Percentiles rank a stretch among this genome's conserved stretches.
Conservation (phyloP, 1,140 invertebrate genomes). For the Drosophila micromelanica region DNA sequence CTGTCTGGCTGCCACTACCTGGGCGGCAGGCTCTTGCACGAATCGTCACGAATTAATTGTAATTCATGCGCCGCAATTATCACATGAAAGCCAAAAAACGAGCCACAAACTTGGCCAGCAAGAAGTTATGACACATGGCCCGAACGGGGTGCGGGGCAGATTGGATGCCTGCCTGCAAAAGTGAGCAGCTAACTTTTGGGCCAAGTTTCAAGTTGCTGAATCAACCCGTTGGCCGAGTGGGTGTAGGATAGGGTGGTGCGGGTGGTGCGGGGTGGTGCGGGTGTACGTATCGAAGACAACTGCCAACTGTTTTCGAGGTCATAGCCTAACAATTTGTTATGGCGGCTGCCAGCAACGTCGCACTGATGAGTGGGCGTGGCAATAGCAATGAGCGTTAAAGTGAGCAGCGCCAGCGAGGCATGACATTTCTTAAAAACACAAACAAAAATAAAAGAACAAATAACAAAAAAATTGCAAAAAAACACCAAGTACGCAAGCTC, state of each 20-base stretch:
- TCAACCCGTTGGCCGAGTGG: slow-evolving; percentile 10
- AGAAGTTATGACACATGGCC: slow-evolving; percentile 27
- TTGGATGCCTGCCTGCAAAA: slow-evolving; percentile 4
- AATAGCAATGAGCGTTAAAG: slow-evolving; percentile 78
- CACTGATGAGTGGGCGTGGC: slow-evolving; percentile 77
- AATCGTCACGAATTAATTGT: slow-evolving; percentile 80
- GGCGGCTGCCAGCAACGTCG: slow-evolving; percentile 29
- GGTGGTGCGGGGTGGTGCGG: too few relatives aligned
- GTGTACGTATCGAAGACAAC: slow-evolving; percentile 68
- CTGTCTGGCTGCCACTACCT: slow-evolving; percentile 26
- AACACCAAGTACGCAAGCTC: background rate
- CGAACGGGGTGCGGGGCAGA: too few relatives aligned
- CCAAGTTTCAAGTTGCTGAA: slow-evolving; percentile 49
- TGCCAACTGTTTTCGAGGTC: slow-evolving; percentile 80
- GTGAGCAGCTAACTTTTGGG: slow-evolving; percentile 12
- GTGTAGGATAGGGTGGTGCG: too few relatives aligned
- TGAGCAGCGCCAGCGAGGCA: slow-evolving; percentile 76
- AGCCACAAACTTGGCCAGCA: slow-evolving; percentile 29
- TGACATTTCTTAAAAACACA: slow-evolving; percentile 57
- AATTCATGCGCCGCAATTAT: slow-evolving; percentile 82
- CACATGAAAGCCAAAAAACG: slow-evolving; percentile 60
- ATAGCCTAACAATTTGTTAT: slow-evolving; percentile 77
- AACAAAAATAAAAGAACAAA: slow-evolving; percentile 4
- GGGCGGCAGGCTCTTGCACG: slow-evolving; percentile 59
- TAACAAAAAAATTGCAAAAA: background rate